Evolutionary conservation across 2,113 vertebrate species (phyloP), one percentile per base, ranked within the genome.

Genomic region (Cyprinus carpio): DNA sequence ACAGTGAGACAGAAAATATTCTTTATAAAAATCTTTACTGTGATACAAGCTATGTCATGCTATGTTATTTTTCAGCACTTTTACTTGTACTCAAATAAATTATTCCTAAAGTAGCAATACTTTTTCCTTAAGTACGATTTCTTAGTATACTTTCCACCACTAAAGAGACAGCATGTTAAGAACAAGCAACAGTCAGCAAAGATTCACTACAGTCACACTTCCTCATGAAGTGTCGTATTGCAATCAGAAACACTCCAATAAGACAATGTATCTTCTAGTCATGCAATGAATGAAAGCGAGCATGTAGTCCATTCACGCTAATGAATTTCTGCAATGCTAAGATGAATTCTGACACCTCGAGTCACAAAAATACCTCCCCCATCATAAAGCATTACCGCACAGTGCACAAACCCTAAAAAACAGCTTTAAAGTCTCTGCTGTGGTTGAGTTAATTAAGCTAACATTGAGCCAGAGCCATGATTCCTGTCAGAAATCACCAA

Each of bases 361-460:
- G 72, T 60, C 25, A 31, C 64, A 62, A 81, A 74, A 81, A 37
- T 80, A 72, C 65, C 72, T 74, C 23, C 69, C 37, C 82, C 71
- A 65, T 87, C 82, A 81, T 20, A 49, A 74, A 34, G n/a, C 58
- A 56, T 87, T 75, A 76, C 37, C 0, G 37, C 29, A 64, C 46
- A 23, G 46, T 5, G 18, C 75, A 62, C 65, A 2, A 84, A 80
- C 37, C 56, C 71, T 83, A 49, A 80, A 54, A 79, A 85, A 67
- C 84, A 85, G 46, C 84, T 85, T 72, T 80, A 80, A 79, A 40
- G 49, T 40, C 76, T 80, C 84, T 37, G 20, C 29, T 13, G 34
- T 34, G 31, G 64, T 76, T n/a, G 37, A 56, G 69, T 87, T 80
- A 80, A 85, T 84, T 75, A 67, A 87, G 56, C 60, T 72, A 81